Conservation (phyloP, 1,140 invertebrate genomes). For the Arctopsyche grandis region DNA sequence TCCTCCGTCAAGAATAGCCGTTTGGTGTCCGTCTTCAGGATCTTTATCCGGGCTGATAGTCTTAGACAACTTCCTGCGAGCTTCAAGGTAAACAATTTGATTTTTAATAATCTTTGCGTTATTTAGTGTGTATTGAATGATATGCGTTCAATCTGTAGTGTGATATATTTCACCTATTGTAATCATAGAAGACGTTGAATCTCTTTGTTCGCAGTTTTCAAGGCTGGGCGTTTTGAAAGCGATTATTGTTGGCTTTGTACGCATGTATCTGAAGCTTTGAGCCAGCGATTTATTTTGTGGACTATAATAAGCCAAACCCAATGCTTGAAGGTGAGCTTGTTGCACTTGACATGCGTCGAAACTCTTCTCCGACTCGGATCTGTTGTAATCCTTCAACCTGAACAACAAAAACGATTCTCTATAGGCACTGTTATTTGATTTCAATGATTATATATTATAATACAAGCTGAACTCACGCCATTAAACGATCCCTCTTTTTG, state of each 20-base stretch:
- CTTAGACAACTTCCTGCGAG: conserved; percentile 62
- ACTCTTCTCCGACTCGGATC: conserved; percentile 82
- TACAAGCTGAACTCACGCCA: conserved; percentile 70
- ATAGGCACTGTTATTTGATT: conserved; percentile 21
- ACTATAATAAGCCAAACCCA: conserved; percentile 75
- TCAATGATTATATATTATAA: conserved; percentile 8
- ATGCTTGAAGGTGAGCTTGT: conserved; percentile 71
- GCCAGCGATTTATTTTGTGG: conserved; percentile 81
- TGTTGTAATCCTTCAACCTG: conserved; percentile 75
- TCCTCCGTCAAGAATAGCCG: conserved; percentile 53
- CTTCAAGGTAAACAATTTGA: conserved; percentile 53
- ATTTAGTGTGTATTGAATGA: conserved; percentile 16
- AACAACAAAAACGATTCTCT: conserved; percentile 56
- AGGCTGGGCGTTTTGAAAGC: conserved; percentile 83
- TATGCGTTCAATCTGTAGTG: not conserved
- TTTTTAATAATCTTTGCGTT: not conserved
- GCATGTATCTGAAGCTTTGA: conserved; percentile 86
- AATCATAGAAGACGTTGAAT: conserved; percentile 66
- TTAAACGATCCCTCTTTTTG: conserved; percentile 75
- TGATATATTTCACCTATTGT: conserved; percentile 61
- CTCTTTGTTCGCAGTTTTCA: conserved; percentile 72
- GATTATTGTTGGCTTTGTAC: conserved; percentile 87
- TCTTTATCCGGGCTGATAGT: conserved; percentile 63
- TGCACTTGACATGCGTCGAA: conserved; percentile 76
- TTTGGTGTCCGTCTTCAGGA: conserved; percentile 67